Evolutionary conservation across 2,888 invertebrate species (phyloP), one percentile per base, ranked within the genome.

Genomic region (Amiota minor): DNA sequence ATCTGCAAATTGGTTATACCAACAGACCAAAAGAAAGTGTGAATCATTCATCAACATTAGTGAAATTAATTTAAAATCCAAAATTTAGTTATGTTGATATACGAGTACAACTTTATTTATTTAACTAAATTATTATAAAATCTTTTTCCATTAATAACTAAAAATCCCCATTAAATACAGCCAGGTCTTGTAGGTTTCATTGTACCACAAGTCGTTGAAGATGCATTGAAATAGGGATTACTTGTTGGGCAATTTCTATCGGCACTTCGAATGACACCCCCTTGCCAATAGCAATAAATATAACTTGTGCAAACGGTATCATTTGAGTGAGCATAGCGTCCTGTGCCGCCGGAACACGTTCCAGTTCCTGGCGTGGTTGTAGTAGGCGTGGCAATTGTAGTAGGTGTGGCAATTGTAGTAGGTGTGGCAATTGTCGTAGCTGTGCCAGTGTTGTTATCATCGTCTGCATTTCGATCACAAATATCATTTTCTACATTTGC

Each of bases 231-330:
- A 50, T 73, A 85, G 0, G 84, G 85, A 0, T 11, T 71, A 0
- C 2, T 6, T 0, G 4, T 0, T 2, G 73, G 65, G 10, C 88
- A 88, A 3, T 2, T 1, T 8, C 59, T 46, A 1, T 73, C 8
- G 0, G 45, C 8, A 11, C 78, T 74, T 2, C 68, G 55, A 80
- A 82, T 79, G 4, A 6, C n/a, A 4, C 50, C 71, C 0, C 53
- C 47, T 47, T 70, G 77, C 0, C 9, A 67, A 64, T 59, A 77
- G 68, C 87, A 87, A 16, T 75, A 65, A 11, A 86, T 59, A 64
- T 79, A 88, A 45, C 88, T 81, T 0, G 74, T 80, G 72, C 88
- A 88, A 0, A 49, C 76, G 0, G 76, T 80, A n/a, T 87, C 86
- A 49, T 77, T 78, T 0, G 81, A 75, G 53, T 79, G 70, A 23